Conservation (phyloP, 2,113 vertebrate genomes). For the Cricetomys ansorgei region DNA sequence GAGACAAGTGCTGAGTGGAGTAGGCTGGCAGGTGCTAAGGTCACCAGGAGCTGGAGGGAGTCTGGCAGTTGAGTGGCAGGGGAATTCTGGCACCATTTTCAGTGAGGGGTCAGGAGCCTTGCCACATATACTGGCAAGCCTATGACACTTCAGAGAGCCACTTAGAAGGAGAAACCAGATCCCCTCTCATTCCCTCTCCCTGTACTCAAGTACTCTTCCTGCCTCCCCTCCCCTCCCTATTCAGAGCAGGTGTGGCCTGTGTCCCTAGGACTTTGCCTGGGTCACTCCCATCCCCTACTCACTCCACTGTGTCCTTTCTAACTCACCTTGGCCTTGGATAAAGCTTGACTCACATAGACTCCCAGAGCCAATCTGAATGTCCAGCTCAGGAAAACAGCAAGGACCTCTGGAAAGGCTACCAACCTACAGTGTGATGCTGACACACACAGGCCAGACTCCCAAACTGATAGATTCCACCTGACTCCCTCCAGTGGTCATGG, state of each 20-base stretch:
- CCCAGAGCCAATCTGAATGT: background rate
- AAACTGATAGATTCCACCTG: background rate
- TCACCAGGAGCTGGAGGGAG: background rate
- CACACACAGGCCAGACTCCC: too few relatives aligned
- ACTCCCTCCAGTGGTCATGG: background rate
- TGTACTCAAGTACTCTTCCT: accelerated
- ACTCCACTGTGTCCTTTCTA: background rate
- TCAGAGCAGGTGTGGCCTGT: background rate
- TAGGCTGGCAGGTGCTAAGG: background rate
- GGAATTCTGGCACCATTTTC: background rate
- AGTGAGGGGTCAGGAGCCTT: background rate
- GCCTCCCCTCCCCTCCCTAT: too few relatives aligned
- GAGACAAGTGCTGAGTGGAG: background rate
- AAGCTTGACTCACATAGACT: background rate
- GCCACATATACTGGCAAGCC: background rate
- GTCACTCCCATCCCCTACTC: background rate
- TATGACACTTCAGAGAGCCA: background rate
- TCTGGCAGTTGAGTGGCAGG: background rate
- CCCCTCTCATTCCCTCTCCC: accelerated
- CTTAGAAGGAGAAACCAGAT: background rate
- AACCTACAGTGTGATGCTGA: background rate
- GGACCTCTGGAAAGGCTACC: background rate
- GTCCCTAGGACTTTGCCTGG: background rate
- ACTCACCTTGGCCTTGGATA: background rate
- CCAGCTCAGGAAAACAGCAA: background rate